Evolutionary conservation across 2,888 invertebrate genomes (phyloP).

Genomic region (Maniola hyperantus): DNA sequence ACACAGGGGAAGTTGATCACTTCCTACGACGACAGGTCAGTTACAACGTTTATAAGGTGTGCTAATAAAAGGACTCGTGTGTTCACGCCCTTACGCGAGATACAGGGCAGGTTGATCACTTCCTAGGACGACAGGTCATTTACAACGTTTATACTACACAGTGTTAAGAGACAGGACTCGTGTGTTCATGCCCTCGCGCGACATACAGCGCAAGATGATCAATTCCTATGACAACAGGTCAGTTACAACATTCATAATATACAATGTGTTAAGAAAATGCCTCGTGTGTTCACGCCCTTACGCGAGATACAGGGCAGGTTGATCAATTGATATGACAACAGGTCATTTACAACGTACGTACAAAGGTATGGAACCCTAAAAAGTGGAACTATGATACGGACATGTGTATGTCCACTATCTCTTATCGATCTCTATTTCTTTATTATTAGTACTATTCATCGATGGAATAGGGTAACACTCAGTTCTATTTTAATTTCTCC

Average conservation of each 20-base stretch:
- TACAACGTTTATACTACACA: too few relatives aligned
- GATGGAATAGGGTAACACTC: neutral
- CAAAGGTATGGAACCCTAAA: slow-evolving; percentile 81
- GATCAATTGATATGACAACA: slow-evolving; percentile 88
- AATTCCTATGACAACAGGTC: slow-evolving; percentile 90
- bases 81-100: slow-evolving; percentile 88
- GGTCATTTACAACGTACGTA: slow-evolving; percentile 64
- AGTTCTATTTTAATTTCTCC: slow-evolving; percentile 42
- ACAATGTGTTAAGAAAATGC: slow-evolving; percentile 53
- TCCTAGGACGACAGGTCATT: slow-evolving; percentile 89
- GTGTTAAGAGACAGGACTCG: slow-evolving; percentile 65
- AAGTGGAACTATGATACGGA: too few relatives aligned
- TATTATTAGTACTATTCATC: too few relatives aligned
- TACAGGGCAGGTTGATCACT: slow-evolving; percentile 80
- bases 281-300: slow-evolving; percentile 89
- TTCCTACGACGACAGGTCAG: slow-evolving; percentile 89
- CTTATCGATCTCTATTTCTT: too few relatives aligned
- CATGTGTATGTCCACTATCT: too few relatives aligned
- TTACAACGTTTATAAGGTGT: too few relatives aligned
- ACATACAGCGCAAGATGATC: slow-evolving; percentile 81
- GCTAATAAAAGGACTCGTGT: slow-evolving; percentile 86
- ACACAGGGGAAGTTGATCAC: slow-evolving; percentile 82
- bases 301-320: slow-evolving; percentile 83
- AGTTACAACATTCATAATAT: neutral
- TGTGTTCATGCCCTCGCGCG: slow-evolving; percentile 90